Evolutionary conservation across 2,113 vertebrate species (phyloP), one percentile per base, ranked within the genome.

Genomic region (Dromaius novaehollandiae): DNA sequence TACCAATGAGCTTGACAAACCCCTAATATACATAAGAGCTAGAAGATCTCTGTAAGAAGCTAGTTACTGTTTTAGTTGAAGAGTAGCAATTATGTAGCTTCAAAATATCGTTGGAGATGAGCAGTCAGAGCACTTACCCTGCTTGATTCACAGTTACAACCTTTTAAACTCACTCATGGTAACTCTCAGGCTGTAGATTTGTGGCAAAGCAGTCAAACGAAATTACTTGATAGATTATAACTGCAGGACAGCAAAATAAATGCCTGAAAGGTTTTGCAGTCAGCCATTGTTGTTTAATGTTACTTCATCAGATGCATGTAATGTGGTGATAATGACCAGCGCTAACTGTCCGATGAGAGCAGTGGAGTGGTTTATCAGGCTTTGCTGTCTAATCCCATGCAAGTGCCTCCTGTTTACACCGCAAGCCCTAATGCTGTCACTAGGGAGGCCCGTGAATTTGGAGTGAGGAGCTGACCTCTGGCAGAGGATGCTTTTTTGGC

Each of bases 231-330:
- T 61, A 40, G 25, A 22, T 55, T 75, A 5, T 76, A 83, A 64
- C 46, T 89, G 51, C 73, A 93, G 64, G 36, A 89, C 48, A 91
- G 76, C 83, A 82, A 87, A 92, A 70, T 75, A 88, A 93, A 86
- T 84, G 77, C 78, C 26, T 78, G 51, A 61, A 86, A 78, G 95
- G 56, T 83, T 91, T 96, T 90, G 69, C 80, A 95, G 80, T 81
- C 9, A 28, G 77, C 16, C 30, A 13, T 34, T 89, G 18, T 70
- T 87, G 93, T 22, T 95, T 77, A 96, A 90, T 83, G 85, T 82
- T 90, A 30, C 38, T 81, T 38, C 34, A 56, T 70, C 46, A 48
- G 19, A 48, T 63, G 14, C 20, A 21, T 42, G 46, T 53, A 61
- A 80, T 55, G 46, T 25, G 69, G 48, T 36, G 50, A 66, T 61